A percentile compares a stretch with the other conserved stretches of the same genome.
These are phyloP conservation scores for Lasioglossum morio DNA, from an alignment of 2,888 invertebrate species.

Conservation along the genomic window DNA sequence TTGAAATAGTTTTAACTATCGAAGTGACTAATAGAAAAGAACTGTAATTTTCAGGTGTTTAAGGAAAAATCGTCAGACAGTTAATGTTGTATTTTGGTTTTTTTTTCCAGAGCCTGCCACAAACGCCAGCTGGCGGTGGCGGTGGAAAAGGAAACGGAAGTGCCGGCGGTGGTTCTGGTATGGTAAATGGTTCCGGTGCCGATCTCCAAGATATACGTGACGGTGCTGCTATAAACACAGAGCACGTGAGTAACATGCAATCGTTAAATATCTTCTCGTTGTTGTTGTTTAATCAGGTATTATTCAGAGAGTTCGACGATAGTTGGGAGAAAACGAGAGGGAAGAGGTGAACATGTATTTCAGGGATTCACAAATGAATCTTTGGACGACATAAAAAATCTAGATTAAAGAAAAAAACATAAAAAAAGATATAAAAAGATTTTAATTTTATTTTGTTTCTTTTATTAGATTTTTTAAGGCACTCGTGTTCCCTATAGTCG, in stretches of 20 bases:
- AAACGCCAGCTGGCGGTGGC: slow-evolving; percentile 86
- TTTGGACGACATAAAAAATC: too few relatives aligned
- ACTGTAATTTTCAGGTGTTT: neutral
- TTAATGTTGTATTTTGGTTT: slow-evolving; percentile 61
- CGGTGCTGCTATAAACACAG: slow-evolving; percentile 80
- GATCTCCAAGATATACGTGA: slow-evolving; percentile 82
- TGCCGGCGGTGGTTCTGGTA: slow-evolving; percentile 73
- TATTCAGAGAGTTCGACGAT: too few relatives aligned
- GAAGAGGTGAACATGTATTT: too few relatives aligned
- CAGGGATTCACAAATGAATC: too few relatives aligned
- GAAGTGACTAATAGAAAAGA: neutral
- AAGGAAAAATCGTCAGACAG: neutral
- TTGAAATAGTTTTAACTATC: neutral
- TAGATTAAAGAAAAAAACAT: too few relatives aligned
- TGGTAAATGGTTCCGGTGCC: slow-evolving; percentile 81
- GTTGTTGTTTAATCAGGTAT: neutral
- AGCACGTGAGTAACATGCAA: slow-evolving; percentile 80
- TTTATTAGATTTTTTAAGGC: neutral
- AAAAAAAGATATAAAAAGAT: too few relatives aligned
- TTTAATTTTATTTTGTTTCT: neutral
- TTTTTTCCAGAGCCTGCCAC: slow-evolving; percentile 86
- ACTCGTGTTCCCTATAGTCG: neutral
- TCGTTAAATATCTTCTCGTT: neutral
- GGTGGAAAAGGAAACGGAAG: slow-evolving; percentile 79
- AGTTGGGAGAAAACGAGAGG: too few relatives aligned